Base-by-base conservation (phyloP, 2,888 invertebrate species). In the Mythimna lalbum region DNA sequence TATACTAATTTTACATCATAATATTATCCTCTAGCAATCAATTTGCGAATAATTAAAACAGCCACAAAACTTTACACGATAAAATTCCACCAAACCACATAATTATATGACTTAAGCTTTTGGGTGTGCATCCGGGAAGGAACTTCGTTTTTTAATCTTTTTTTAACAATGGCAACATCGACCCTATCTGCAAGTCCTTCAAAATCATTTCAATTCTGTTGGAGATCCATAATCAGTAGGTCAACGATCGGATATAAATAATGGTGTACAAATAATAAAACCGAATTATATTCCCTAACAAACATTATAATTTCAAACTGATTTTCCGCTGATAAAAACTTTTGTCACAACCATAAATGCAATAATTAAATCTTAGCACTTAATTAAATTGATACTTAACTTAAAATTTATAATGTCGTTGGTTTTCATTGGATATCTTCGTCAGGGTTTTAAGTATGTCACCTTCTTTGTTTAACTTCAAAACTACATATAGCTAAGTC, bases 341-440 rank as follows among this genome's bases (percentile, higher is more conserved):
- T 70, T 69, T 69, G 52, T 61, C 49, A 55, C 47, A 10, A 19
- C 36, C 52, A 52, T 61, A 59, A 78, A 73, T 43, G 21, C 2
- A 64, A 59, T 33, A 69, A 70, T 82, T 73, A 81, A 68, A 65
- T 33, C 66, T 61, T 71, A 52, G 61, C 73, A 73, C 83, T 79
- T 60, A 43, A 70, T 73, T 80, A 69, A 60, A 62, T 59, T 43
- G 39, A 36, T 62, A 49, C 55, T 74, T 23, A 65, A 47, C n/a
- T 60, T 60, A 33, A 63, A 75, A 66, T 71, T 71, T 71, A 74
- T 52, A 64, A 17, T 63, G 17, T 67, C 50, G 23, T 39, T 43
- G 21, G 56, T 53, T 61, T 57, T 57, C 60, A 49, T 76, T 55
- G 69, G 12, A 61, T 12, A 64, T 57, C 17, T n/a, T 63, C 4